A percentile compares a stretch with the other conserved stretches of the same genome.
These are phyloP conservation scores for Allolobophora icterica DNA, from an alignment of 2,888 invertebrate species.

Conservation along the genomic window DNA sequence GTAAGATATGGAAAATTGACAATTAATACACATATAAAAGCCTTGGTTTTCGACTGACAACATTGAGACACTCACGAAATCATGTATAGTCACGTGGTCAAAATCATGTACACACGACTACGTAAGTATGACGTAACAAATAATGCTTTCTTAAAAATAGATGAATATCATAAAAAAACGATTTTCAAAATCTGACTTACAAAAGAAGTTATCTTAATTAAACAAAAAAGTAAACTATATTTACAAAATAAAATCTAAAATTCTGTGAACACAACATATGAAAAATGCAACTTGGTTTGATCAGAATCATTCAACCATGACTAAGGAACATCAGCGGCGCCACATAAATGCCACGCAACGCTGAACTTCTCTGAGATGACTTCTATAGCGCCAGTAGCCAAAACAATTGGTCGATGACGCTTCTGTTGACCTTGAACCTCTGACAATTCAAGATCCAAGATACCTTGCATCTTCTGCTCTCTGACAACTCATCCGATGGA, in stretches of 20 bases:
- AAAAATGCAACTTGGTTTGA: background rate
- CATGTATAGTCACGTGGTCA: too few species aligned
- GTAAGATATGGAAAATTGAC: background rate
- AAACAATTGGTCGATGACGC: background rate
- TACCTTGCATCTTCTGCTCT: background rate
- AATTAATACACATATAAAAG: background rate
- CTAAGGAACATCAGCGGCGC: background rate
- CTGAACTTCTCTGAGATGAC: slow-evolving; percentile 9
- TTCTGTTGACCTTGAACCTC: background rate
- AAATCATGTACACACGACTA: background rate
- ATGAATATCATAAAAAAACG: background rate
- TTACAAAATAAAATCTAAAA: slow-evolving; percentile 9
- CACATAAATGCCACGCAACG: background rate
- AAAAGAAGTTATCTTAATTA: background rate
- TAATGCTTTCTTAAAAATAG: background rate
- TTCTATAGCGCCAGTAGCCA: background rate
- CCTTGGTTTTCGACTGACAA: background rate
- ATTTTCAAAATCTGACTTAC: background rate
- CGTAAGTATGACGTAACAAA: background rate
- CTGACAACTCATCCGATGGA: background rate
- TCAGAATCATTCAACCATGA: background rate
- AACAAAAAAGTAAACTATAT: background rate
- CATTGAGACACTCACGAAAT: background rate
- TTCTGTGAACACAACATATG: background rate
- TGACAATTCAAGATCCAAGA: background rate